Conservation (phyloP, 2,888 invertebrate genomes). For the Drosophila basisetae region DNA sequence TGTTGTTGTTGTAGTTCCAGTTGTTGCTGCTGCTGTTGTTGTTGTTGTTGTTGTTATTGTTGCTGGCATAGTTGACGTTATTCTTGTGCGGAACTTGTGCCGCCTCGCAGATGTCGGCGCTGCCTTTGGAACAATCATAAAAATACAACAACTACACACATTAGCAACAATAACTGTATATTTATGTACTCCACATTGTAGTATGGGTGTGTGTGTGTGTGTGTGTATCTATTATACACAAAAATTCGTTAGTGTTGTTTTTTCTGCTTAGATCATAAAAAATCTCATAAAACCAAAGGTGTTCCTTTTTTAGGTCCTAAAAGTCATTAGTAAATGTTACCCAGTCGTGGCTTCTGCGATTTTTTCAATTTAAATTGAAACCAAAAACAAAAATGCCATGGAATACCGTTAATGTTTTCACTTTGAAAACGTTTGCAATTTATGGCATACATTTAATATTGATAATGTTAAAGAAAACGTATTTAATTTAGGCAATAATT, state of each 20-base stretch:
- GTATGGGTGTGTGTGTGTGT: conserved; percentile 3
- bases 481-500: background rate
- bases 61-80: conserved; percentile 73
- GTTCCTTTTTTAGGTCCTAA: conserved; percentile 23
- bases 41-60: conserved; percentile 33
- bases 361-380: background rate
- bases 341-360: background rate
- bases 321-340: background rate
- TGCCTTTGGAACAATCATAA: conserved; percentile 60
- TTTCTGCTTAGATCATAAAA: conserved; percentile 59
- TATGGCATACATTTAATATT: background rate
- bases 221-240: conserved; percentile 37
- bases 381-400: background rate
- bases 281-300: conserved; percentile 25
- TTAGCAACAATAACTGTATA: conserved; percentile 49
- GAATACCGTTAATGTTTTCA: background rate
- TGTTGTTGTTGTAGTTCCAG: no score
- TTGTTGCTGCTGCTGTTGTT: conserved; percentile 23
- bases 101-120: conserved; percentile 56
- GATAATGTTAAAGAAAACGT: background rate
- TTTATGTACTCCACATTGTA: conserved; percentile 62
- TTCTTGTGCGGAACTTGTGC: conserved; percentile 63
- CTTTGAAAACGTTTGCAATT: background rate
- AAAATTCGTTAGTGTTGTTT: conserved; percentile 34
- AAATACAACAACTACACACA: conserved; percentile 38